A percentile compares a stretch with the other conserved stretches of the same genome.
phyloP scores from a whole-genome alignment of 2,888 invertebrate genomes.

The Druceiella hillmani region DNA sequence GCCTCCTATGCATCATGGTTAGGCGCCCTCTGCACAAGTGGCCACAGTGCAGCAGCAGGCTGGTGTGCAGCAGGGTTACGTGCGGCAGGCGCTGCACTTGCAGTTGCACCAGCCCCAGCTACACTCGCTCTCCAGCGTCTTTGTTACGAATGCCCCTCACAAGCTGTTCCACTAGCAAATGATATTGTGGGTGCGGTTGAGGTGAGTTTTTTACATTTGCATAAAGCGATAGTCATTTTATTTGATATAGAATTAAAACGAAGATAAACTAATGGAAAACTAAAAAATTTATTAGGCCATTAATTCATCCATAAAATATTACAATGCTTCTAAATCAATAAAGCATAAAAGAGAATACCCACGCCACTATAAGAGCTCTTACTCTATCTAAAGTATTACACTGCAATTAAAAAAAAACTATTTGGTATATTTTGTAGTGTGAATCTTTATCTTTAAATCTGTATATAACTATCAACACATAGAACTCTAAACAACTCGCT shows the following conservation, averaged over 20 bases:
- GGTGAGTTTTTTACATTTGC: conserved; percentile 33
- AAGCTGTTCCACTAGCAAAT: conserved; percentile 69
- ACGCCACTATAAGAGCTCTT: too few species aligned
- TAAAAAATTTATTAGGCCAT: too few species aligned
- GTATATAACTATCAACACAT: too few species aligned
- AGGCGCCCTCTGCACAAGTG: conserved; percentile 30
- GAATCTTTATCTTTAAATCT: too few species aligned
- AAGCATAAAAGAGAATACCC: too few species aligned
- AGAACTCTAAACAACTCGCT: too few species aligned
- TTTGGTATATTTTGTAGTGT: too few species aligned
- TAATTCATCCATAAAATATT: too few species aligned
- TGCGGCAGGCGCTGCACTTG: conserved; percentile 41
- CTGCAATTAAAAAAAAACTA: too few species aligned
- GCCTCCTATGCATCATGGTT: conserved; percentile 87
- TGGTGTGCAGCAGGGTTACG: conserved; percentile 36
- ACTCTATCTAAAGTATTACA: too few species aligned
- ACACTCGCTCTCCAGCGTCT: conserved; percentile 82
- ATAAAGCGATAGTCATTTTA: too few species aligned
- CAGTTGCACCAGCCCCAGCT: conserved; percentile 74
- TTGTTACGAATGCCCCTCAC: conserved; percentile 71
- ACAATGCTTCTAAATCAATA: too few species aligned
- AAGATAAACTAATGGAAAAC: neutral
- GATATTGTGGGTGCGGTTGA: conserved; percentile 69
- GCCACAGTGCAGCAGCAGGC: conserved; percentile 26
- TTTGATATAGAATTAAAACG: neutral